phyloP scores from a whole-genome alignment of 2,888 invertebrate species.

The Eupithecia centaureata region DNA sequence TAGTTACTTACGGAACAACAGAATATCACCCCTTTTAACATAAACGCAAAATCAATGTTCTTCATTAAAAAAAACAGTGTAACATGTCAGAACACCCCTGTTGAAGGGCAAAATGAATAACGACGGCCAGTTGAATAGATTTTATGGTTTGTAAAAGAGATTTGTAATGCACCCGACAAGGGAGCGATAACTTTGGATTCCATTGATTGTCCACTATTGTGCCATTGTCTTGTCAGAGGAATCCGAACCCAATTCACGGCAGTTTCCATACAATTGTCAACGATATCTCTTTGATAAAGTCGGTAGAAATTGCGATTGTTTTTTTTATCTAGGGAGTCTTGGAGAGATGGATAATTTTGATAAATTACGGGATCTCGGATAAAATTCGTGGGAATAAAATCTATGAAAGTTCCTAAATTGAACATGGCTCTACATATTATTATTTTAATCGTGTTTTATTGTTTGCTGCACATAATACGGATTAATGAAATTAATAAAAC shows the following conservation, averaged over 20 bases:
- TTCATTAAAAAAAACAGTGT: conserved; percentile 18
- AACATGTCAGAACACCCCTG: conserved; percentile 44
- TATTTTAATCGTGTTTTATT: background rate
- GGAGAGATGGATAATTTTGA: background rate
- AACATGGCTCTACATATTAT: background rate
- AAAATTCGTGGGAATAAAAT: conserved; percentile 2
- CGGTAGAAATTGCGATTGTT: conserved; percentile 6
- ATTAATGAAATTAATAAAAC: too few relatives aligned
- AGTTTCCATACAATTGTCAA: conserved; percentile 11
- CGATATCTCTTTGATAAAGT: conserved; percentile 4
- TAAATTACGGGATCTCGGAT: background rate
- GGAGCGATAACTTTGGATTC: conserved; percentile 35
- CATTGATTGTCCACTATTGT: conserved; percentile 33
- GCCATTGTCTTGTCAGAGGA: conserved; percentile 21
- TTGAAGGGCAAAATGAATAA: conserved; percentile 56
- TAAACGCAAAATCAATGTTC: conserved; percentile 38
- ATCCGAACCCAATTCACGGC: conserved; percentile 8
- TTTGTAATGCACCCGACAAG: conserved; percentile 48
- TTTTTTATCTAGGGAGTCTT: background rate
- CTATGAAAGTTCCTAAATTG: background rate
- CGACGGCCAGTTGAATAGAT: conserved; percentile 58
- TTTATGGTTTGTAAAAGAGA: conserved; percentile 67
- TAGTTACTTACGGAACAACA: conserved; percentile 22
- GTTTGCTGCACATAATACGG: too few relatives aligned
- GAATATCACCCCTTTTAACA: conserved; percentile 7